Evolutionary conservation across 1,140 invertebrate species (phyloP).

Genomic region (Charaxes varanes): DNA sequence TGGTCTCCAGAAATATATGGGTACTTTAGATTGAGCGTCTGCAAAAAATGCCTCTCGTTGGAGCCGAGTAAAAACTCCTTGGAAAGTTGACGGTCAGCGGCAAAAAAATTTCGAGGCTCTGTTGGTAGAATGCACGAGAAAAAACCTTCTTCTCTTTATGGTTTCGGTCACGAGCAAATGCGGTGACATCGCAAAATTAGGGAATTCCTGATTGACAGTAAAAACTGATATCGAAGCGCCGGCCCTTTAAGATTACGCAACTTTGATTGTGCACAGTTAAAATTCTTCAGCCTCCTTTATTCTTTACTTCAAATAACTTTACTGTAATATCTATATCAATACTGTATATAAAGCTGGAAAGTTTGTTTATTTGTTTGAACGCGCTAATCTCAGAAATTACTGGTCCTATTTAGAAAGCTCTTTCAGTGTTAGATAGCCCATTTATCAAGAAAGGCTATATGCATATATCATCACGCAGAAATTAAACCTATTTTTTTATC

Average conservation of each 20-base stretch:
- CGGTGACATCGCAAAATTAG: slow-evolving; percentile 32
- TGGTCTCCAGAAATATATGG: slow-evolving; percentile 52
- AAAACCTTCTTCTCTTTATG: slow-evolving; percentile 46
- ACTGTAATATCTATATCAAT: too few species aligned
- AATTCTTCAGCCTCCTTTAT: too few species aligned
- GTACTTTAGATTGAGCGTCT: slow-evolving; percentile 42
- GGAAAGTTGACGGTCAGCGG: slow-evolving; percentile 40
- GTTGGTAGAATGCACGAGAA: slow-evolving; percentile 30
- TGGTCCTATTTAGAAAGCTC: too few species aligned
- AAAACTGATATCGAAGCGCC: slow-evolving; percentile 23
- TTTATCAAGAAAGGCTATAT: too few species aligned
- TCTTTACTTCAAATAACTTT: too few species aligned
- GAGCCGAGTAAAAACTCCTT: slow-evolving; percentile 49
- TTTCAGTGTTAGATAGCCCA: too few species aligned
- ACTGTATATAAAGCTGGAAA: too few species aligned
- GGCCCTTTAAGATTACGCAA: slow-evolving; percentile 20
- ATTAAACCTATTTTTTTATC: too few species aligned
- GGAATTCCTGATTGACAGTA: slow-evolving; percentile 31
- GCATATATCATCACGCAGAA: too few species aligned
- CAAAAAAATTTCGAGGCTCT: slow-evolving; percentile 50
- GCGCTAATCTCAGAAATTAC: too few species aligned
- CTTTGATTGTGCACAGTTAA: slow-evolving; percentile 14
- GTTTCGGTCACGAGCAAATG: slow-evolving; percentile 44
- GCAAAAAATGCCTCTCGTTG: slow-evolving; percentile 49
- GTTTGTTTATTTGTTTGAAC: too few species aligned